These are phyloP conservation scores for Halcyon leucocephala DNA, from an alignment of 2,797 vertebrate species.

Conservation along the genomic window DNA sequence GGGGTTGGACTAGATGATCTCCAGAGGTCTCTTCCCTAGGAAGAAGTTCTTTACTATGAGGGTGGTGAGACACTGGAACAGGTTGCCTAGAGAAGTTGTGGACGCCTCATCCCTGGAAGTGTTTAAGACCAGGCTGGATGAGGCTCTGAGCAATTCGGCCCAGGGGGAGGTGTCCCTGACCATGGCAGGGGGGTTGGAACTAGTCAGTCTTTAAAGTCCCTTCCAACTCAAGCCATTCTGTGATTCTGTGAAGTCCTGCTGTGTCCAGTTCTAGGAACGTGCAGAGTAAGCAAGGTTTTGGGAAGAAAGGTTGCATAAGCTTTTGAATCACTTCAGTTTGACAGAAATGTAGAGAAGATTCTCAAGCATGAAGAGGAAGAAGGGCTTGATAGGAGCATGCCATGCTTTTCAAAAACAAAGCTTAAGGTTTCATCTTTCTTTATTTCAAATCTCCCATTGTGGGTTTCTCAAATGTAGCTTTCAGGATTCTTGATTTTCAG, in stretches of 20 bases:
- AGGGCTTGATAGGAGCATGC: background rate
- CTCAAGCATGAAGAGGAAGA: background rate
- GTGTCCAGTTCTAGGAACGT: background rate
- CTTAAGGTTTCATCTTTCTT: background rate
- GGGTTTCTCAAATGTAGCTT: background rate
- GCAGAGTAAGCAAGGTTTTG: background rate
- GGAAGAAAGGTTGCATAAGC: background rate
- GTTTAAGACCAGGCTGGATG: too few species aligned
- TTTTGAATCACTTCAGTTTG: background rate
- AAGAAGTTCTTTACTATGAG: too few species aligned
- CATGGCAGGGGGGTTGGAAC: too few species aligned
- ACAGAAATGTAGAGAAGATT: background rate
- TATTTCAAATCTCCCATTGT: background rate
- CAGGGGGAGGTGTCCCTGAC: too few species aligned
- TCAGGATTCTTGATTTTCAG: background rate
- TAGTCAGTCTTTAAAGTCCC: too few species aligned
- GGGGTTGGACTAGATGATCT: too few species aligned
- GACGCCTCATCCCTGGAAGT: too few species aligned
- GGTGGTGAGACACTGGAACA: too few species aligned
- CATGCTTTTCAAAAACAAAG: background rate
- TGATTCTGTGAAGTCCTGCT: background rate
- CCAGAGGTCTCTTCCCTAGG: too few species aligned
- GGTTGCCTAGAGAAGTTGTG: too few species aligned
- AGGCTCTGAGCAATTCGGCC: too few species aligned
- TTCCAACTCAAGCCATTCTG: too few species aligned